Conservation (phyloP, 2,113 vertebrate species). For the Forbesichthys agassizii region DNA sequence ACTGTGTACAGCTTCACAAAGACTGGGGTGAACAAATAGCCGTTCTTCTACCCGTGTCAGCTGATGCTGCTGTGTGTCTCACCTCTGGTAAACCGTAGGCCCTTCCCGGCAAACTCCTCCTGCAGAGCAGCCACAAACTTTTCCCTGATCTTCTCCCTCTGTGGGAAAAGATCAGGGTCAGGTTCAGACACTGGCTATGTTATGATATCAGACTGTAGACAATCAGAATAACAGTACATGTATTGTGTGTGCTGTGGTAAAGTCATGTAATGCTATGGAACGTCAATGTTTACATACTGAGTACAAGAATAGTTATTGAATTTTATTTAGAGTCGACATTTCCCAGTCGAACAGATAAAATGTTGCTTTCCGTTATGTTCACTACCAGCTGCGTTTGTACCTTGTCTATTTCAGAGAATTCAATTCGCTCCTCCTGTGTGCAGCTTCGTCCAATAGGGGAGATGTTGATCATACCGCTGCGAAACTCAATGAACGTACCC, state of each 20-base stretch:
- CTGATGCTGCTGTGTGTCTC: conserved; percentile 23
- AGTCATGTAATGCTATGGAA: too few species aligned
- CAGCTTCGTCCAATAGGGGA: conserved; percentile 97
- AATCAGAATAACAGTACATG: too few species aligned
- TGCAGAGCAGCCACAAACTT: conserved; percentile 95
- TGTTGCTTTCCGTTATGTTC: neutral
- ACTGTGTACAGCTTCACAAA: neutral
- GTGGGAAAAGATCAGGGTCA: conserved; percentile 22
- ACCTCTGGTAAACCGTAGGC: conserved; percentile 93
- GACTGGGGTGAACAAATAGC: neutral
- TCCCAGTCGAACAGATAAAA: neutral
- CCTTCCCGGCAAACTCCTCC: conserved; percentile 93
- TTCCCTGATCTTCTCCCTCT: conserved; percentile 95
- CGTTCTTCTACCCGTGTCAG: conserved; percentile 3
- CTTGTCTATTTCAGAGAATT: conserved; percentile 97
- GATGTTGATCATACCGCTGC: conserved; percentile 95
- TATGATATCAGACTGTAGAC: neutral
- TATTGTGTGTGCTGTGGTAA: too few species aligned
- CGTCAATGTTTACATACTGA: too few species aligned
- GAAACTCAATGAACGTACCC: conserved; percentile 98
- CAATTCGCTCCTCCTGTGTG: conserved; percentile 87
- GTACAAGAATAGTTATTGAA: too few species aligned
- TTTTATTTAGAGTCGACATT: too few species aligned
- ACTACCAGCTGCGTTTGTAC: conserved; percentile 57
- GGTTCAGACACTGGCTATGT: neutral